Evolutionary conservation across 2,797 vertebrate genomes (phyloP).

Genomic region (Dallia pectoralis): DNA sequence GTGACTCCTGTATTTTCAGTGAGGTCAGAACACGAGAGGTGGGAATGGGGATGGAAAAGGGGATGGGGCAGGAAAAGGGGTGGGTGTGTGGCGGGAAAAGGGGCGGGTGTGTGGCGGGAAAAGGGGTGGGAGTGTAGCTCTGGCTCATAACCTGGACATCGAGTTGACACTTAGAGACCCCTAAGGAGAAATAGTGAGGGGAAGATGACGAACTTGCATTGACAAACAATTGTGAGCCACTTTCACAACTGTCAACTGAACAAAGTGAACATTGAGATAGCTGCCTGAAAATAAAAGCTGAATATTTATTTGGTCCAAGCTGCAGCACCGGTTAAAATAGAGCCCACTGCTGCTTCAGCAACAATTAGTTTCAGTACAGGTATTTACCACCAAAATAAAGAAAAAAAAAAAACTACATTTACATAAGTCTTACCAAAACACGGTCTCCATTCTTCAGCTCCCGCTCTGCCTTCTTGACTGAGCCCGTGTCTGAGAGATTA

Average conservation of each 20-base stretch:
- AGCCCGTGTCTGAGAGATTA: slow-evolving; percentile 93
- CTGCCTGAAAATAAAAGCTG: slow-evolving; percentile 4
- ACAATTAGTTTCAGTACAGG: too few species aligned
- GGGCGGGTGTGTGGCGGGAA: too few species aligned
- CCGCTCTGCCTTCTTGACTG: slow-evolving; percentile 92
- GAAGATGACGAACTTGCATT: not conserved
- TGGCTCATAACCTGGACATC: not conserved
- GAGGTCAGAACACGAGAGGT: not conserved
- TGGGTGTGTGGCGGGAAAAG: too few species aligned
- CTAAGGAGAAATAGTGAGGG: not conserved
- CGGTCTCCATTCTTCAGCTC: slow-evolving; percentile 95
- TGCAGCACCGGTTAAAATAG: too few species aligned
- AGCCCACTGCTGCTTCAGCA: too few species aligned
- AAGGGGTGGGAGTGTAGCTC: not conserved
- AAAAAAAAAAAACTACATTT: not conserved
- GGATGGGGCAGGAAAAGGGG: too few species aligned
- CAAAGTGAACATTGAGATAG: not conserved
- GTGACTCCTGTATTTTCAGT: slow-evolving; percentile 23
- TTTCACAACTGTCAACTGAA: not conserved
- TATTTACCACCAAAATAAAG: too few species aligned
- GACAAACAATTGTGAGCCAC: not conserved
- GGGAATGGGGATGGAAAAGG: not conserved
- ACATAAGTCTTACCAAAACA: slow-evolving; percentile 85
- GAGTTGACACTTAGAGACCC: not conserved
- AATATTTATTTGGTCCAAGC: too few species aligned